A percentile compares a stretch with the other conserved stretches of the same genome.
These are phyloP conservation scores for Styela clava DNA, from an alignment of 23 tunicate species.

Conservation along the genomic window DNA sequence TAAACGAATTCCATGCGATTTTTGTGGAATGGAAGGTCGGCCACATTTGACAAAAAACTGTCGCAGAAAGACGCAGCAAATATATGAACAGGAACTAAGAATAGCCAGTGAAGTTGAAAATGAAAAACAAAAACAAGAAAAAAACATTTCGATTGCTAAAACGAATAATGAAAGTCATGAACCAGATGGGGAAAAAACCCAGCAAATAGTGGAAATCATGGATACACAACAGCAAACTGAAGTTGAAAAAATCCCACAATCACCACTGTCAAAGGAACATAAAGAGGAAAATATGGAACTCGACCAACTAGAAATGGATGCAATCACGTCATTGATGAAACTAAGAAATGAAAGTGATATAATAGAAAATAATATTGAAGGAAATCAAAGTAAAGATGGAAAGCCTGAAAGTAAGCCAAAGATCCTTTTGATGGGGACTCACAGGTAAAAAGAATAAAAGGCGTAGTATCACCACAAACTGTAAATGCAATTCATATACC, in stretches of 20 bases:
- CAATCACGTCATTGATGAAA: neutral
- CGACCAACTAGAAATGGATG: no score
- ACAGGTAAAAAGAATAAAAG: neutral
- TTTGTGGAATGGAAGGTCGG: neutral
- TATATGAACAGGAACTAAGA: neutral
- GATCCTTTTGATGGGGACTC: neutral
- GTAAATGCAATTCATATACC: neutral
- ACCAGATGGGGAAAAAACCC: neutral
- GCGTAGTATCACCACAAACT: neutral
- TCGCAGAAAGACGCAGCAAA: neutral
- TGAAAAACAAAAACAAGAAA: neutral
- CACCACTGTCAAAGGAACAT: neutral
- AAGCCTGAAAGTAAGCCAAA: no score
- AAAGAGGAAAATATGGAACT: no score
- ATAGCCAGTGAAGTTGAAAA: neutral
- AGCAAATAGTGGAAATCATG: neutral
- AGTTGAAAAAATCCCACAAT: neutral
- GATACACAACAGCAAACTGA: neutral
- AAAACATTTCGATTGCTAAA: no score
- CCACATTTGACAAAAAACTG: neutral
- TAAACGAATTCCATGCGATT: neutral
- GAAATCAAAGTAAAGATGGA: no score
- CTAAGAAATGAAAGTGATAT: neutral
- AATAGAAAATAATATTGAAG: no score
- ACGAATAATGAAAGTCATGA: no score